phyloP scores from a whole-genome alignment of 2,113 vertebrate species.

The Phalacrocorax carbo region DNA sequence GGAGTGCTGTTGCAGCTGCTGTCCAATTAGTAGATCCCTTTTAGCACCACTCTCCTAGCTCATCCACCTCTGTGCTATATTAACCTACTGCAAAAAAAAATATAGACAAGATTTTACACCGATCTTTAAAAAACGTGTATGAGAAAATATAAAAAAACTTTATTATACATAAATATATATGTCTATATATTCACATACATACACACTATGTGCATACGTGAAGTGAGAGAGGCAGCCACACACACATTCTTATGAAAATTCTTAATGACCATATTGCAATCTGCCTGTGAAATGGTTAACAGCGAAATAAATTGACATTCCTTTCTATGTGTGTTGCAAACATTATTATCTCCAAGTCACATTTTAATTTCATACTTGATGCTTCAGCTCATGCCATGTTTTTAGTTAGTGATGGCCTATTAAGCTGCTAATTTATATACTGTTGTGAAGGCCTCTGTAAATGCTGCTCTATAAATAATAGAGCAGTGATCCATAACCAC shows the following conservation, averaged over 20 bases:
- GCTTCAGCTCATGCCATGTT: conserved; percentile 66
- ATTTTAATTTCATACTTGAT: conserved; percentile 76
- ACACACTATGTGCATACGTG: not conserved
- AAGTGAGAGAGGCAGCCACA: not conserved
- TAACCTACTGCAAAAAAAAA: not conserved
- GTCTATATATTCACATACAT: not conserved
- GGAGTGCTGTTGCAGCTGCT: not conserved
- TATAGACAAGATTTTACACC: not conserved
- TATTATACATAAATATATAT: not conserved
- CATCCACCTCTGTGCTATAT: not conserved
- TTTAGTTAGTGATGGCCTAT: conserved; percentile 77
- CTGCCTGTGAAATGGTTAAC: conserved; percentile 39
- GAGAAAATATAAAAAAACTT: not conserved
- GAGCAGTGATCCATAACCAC: conserved; percentile 84
- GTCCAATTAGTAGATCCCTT: conserved; percentile 62
- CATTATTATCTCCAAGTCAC: conserved; percentile 51
- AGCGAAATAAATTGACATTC: conserved; percentile 34
- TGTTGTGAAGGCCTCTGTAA: conserved; percentile 81
- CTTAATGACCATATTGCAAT: not conserved
- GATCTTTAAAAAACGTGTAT: not conserved
- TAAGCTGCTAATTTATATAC: conserved; percentile 85
- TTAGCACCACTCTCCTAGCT: not conserved
- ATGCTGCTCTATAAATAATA: conserved; percentile 83
- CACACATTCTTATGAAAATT: not conserved
- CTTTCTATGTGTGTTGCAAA: conserved; percentile 42